Percentiles rank a stretch among this genome's conserved stretches.
Evolutionary conservation across 64 coral and sea anemone species (phyloP).

Genomic region (Porites lutea): DNA sequence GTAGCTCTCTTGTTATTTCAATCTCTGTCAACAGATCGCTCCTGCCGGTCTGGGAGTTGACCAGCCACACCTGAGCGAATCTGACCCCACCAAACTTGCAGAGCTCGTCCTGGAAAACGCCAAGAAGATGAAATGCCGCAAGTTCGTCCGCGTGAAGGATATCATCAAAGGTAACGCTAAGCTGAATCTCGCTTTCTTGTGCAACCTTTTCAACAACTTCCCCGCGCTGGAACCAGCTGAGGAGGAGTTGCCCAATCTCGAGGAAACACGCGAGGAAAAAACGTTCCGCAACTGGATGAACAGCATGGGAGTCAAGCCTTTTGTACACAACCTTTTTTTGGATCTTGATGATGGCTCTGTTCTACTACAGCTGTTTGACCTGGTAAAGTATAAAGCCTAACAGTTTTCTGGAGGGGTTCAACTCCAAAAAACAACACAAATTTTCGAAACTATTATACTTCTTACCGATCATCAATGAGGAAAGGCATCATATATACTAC

Average conservation of each 20-base stretch:
- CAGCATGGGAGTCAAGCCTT: conserved; percentile 93
- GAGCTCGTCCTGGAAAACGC: conserved; percentile 89
- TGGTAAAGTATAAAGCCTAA: conserved; percentile 43
- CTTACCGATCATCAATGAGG: no score
- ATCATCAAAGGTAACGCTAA: conserved; percentile 92
- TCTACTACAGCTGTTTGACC: conserved; percentile 90
- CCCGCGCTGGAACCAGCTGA: conserved; percentile 75
- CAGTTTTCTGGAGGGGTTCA: no score
- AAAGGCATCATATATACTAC: no score
- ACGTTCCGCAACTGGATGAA: conserved; percentile 99
- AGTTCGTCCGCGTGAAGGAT: conserved; percentile 88
- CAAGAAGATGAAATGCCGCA: conserved; percentile 83
- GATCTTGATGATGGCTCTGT: conserved; percentile 85
- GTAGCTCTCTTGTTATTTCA: neutral
- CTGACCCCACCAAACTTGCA: conserved; percentile 76
- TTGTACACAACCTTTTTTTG: conserved; percentile 84
- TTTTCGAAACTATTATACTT: no score
- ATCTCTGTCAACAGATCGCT: conserved; percentile 59
- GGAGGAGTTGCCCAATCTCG: conserved; percentile 81
- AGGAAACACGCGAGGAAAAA: conserved; percentile 97
- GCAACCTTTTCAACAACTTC: conserved; percentile 88
- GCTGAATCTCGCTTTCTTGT: conserved; percentile 90
- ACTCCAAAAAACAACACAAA: no score
- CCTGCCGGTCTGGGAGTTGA: conserved; percentile 65
- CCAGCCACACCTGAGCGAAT: conserved; percentile 74